Conservation (phyloP, 2,113 vertebrate genomes). For the Terrapene triunguis region DNA sequence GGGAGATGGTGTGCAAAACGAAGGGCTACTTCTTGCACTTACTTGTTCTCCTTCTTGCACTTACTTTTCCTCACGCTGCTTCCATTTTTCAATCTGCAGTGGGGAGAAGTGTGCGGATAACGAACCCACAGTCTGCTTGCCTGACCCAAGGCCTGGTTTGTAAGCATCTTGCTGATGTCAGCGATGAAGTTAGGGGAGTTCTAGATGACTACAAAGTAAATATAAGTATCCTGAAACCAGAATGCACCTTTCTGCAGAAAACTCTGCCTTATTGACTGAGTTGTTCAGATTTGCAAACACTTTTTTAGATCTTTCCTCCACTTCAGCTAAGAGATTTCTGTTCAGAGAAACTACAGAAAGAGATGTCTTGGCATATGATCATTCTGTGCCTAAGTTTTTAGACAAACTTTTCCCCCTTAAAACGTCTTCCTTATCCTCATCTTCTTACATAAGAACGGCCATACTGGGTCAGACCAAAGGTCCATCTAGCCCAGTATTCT, state of each 20-base stretch:
- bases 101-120: not conserved
- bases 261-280: not conserved
- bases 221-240: not conserved
- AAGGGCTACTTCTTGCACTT: not conserved
- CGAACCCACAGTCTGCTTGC: not conserved
- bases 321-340: not conserved
- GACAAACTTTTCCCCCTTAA: not conserved
- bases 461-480: no score
- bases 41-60: not conserved
- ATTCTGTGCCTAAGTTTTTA: not conserved
- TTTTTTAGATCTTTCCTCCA: not conserved
- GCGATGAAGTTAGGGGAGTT: slow-evolving; percentile 28
- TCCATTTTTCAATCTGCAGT: slow-evolving; percentile 1
- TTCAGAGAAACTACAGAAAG: not conserved
- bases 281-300: not conserved
- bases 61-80: not conserved
- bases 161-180: not conserved
- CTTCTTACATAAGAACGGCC: not conserved
- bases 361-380: not conserved
- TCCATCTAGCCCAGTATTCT: no score
- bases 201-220: slow-evolving; percentile 14
- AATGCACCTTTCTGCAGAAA: not conserved
- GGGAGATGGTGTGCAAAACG: not conserved
- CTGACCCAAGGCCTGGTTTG: not conserved
- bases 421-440: not conserved